These are phyloP conservation scores for Pandemis cinnamomeana DNA, from an alignment of 2,888 invertebrate genomes.

Conservation along the genomic window DNA sequence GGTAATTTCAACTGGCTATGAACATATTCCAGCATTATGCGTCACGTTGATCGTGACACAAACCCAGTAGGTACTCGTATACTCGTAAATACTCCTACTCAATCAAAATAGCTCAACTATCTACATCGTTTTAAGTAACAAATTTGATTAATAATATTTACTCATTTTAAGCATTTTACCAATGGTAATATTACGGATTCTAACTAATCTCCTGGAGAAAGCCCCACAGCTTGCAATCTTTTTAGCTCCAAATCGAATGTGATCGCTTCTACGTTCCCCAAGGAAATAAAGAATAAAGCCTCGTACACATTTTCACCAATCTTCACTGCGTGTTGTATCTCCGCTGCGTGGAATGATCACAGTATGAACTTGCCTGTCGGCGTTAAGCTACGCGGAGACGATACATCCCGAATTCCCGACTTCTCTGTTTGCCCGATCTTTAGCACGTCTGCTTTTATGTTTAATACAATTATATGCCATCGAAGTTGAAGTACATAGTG, in stretches of 20 bases:
- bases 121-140: no score
- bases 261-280: conserved; percentile 6
- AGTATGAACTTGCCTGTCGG: not conserved
- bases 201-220: not conserved
- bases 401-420: not conserved
- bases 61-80: no score
- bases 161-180: not conserved
- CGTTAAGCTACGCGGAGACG: not conserved
- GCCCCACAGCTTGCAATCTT: conserved; percentile 5
- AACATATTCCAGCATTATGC: not conserved
- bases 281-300: conserved; percentile 12
- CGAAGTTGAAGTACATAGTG: no score
- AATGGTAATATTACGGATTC: not conserved
- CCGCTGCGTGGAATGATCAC: not conserved
- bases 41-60: not conserved
- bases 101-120: no score
- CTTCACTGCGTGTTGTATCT: not conserved
- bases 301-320: not conserved
- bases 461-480: no score
- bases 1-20: not conserved
- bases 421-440: not conserved
- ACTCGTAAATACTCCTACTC: no score
- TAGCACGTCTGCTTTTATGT: not conserved
- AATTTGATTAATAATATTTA: no score
- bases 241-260: conserved; percentile 14